phyloP scores from a whole-genome alignment of 2,888 invertebrate genomes.

The Pristionchus maxplancki region DNA sequence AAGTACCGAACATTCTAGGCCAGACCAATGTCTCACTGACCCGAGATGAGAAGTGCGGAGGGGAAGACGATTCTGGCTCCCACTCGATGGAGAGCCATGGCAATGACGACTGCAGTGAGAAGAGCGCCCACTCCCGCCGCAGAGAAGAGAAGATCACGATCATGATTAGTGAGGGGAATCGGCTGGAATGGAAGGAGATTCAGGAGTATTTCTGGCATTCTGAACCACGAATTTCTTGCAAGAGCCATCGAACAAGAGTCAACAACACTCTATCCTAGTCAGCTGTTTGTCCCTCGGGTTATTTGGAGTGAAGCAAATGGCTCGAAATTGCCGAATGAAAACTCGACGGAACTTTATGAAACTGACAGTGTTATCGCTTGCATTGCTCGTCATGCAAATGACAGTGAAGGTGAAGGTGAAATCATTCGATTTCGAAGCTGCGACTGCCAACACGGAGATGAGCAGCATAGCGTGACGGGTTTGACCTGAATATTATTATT shows the following conservation, averaged over 20 bases:
- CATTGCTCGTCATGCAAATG: slow-evolving; percentile 67
- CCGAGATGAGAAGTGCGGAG: not conserved
- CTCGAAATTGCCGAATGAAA: too few species aligned
- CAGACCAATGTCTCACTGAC: too few species aligned
- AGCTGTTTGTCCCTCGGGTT: not conserved
- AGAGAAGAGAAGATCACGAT: slow-evolving; percentile 53
- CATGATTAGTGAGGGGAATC: slow-evolving; percentile 53
- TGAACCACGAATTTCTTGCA: too few species aligned
- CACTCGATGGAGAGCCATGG: slow-evolving; percentile 52
- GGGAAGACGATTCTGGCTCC: slow-evolving; percentile 54
- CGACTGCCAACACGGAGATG: slow-evolving; percentile 59
- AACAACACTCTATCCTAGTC: not conserved
- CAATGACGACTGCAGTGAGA: slow-evolving; percentile 48
- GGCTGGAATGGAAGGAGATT: not conserved
- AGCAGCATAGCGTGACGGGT: slow-evolving; percentile 60
- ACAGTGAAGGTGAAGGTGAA: slow-evolving; percentile 66
- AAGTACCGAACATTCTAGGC: too few species aligned
- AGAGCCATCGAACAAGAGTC: not conserved
- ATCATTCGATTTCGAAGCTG: slow-evolving; percentile 65
- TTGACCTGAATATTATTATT: not conserved
- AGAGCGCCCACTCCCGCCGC: slow-evolving; percentile 56
- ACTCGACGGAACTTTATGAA: not conserved
- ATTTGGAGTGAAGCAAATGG: not conserved
- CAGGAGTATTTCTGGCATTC: too few species aligned
- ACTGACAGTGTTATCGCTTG: slow-evolving; percentile 52